Evolutionary conservation across 2,113 vertebrate species (phyloP).

Genomic region (Nothoprocta pentlandii): DNA sequence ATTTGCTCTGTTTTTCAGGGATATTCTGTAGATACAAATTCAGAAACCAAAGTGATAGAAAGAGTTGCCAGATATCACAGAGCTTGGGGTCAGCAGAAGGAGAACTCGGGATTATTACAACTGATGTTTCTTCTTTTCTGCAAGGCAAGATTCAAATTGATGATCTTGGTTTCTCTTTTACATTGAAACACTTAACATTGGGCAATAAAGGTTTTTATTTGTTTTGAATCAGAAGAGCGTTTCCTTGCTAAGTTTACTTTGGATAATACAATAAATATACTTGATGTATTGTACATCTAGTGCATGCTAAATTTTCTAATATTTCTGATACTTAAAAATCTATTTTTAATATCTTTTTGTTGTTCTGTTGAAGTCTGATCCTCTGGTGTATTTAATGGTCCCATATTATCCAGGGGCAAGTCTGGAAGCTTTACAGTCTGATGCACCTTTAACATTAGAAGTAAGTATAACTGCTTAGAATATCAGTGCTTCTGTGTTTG

Average conservation of each 20-base stretch:
- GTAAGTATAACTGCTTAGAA: conserved; percentile 74
- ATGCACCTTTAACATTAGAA: conserved; percentile 69
- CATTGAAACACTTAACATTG: background rate
- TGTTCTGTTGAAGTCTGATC: conserved; percentile 79
- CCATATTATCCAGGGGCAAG: conserved; percentile 81
- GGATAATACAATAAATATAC: background rate
- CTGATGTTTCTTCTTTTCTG: conserved; percentile 83
- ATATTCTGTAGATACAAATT: conserved; percentile 80
- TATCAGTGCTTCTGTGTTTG: background rate
- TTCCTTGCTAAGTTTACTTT: background rate
- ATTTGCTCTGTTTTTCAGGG: conserved; percentile 72
- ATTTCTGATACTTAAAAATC: conserved; percentile 6
- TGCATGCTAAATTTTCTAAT: background rate
- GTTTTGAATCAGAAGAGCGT: background rate
- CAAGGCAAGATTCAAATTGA: conserved; percentile 76
- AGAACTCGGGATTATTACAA: conserved; percentile 77
- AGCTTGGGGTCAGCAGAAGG: conserved; percentile 73
- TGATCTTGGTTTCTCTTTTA: background rate
- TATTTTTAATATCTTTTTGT: background rate
- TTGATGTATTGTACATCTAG: background rate
- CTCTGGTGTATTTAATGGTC: conserved; percentile 85
- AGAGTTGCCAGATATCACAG: conserved; percentile 79
- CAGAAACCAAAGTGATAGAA: conserved; percentile 80
- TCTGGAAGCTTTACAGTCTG: conserved; percentile 77
- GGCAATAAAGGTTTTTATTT: background rate